Conservation (phyloP, 2,113 vertebrate species). For the Taxidea taxus region DNA sequence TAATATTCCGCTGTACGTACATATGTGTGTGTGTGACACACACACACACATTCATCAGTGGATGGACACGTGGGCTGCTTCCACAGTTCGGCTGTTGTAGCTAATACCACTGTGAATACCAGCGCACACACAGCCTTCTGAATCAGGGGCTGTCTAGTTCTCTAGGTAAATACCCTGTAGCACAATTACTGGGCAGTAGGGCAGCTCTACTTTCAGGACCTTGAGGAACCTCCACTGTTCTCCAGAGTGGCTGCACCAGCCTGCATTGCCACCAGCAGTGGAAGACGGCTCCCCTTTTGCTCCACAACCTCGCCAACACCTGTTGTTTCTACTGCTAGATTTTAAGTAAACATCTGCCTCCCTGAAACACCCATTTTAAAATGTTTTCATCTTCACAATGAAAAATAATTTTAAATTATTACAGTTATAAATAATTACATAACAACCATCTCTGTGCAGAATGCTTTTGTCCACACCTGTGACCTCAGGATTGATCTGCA, state of each 20-base stretch:
- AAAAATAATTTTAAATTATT: neutral
- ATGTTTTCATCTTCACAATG: neutral
- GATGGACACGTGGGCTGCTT: neutral
- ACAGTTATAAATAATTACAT: no score
- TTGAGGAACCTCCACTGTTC: neutral
- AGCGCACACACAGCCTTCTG: accelerated
- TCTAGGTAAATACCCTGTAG: neutral
- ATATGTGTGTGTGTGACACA: no score
- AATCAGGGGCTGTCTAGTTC: neutral
- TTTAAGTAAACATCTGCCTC: neutral
- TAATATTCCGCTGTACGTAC: neutral
- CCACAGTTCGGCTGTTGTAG: neutral
- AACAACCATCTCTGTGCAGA: neutral
- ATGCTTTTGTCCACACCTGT: neutral
- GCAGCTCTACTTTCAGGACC: neutral
- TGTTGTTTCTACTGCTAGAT: neutral
- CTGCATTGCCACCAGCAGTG: neutral
- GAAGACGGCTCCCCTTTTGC: neutral
- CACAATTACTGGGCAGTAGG: accelerated
- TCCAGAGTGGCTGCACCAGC: neutral
- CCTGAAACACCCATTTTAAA: neutral
- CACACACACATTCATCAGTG: neutral
- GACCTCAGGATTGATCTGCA: neutral
- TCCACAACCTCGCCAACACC: neutral
- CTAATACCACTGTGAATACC: neutral